These are phyloP conservation scores for Chaetorhynchus papuensis DNA, from an alignment of 2,113 vertebrate species.

Conservation along the genomic window DNA sequence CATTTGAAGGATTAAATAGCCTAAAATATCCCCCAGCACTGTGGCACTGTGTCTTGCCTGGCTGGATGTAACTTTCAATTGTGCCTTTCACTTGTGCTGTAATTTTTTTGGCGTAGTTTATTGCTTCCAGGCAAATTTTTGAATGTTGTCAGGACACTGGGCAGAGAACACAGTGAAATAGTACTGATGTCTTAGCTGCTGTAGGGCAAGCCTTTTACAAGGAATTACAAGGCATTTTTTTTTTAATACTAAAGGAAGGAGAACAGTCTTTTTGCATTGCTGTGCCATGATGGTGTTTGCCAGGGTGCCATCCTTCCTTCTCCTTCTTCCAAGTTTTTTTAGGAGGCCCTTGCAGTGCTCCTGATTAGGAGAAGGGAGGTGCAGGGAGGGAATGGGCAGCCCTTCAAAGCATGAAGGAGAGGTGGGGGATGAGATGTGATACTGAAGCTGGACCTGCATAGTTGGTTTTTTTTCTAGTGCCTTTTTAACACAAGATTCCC, in stretches of 20 bases:
- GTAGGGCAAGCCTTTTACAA: background rate
- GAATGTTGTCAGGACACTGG: background rate
- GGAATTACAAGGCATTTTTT: background rate
- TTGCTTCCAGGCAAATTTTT: constrained; percentile 7
- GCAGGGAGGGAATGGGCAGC: background rate
- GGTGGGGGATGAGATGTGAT: background rate
- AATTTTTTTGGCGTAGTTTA: background rate
- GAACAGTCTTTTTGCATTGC: background rate
- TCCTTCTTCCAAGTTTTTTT: rapidly evolving
- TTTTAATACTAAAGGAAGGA: background rate
- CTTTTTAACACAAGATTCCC: background rate
- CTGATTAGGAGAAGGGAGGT: background rate
- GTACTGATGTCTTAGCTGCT: background rate
- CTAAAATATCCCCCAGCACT: background rate
- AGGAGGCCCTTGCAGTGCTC: background rate
- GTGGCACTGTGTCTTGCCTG: background rate
- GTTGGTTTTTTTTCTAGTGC: background rate
- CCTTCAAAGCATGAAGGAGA: background rate
- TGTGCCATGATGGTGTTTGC: background rate
- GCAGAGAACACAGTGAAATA: background rate
- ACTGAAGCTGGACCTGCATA: background rate
- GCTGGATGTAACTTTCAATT: constrained; percentile 54
- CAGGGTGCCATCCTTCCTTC: background rate
- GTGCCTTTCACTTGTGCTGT: background rate
- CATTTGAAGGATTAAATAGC: constrained; percentile 46